phyloP scores from a whole-genome alignment of 1,140 invertebrate genomes.

The Heliconius melpomene region DNA sequence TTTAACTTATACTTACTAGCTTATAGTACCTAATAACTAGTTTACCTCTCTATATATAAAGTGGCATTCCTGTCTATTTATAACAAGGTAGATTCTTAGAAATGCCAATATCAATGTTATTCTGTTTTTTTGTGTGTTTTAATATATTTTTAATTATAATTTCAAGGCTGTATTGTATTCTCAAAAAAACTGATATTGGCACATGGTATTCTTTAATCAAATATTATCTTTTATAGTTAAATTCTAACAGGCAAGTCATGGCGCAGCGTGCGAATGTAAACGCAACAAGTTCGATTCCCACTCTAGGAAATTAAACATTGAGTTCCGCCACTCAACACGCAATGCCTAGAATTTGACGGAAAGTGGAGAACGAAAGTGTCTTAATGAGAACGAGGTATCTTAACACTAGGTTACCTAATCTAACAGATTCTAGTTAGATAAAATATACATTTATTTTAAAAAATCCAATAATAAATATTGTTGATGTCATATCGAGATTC shows the following conservation, averaged over 20 bases:
- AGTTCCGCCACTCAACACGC: no score
- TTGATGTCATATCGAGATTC: background rate
- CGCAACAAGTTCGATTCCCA: no score
- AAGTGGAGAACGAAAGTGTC: no score
- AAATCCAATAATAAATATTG: background rate
- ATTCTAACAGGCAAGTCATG: no score
- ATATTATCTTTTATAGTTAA: no score
- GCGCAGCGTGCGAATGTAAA: no score
- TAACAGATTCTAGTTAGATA: constrained; percentile 6
- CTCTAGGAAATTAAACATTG: no score
- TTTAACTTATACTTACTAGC: background rate
- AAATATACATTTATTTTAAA: background rate
- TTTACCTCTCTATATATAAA: background rate
- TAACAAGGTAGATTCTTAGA: background rate
- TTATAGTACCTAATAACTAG: background rate
- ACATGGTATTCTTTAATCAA: no score
- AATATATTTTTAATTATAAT: background rate
- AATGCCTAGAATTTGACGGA: no score
- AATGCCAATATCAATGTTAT: background rate
- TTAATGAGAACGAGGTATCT: no score
- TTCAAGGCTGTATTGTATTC: no score
- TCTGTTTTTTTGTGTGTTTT: background rate
- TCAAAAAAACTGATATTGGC: background rate
- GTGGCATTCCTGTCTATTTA: constrained; percentile 5
- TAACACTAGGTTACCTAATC: no score